Evolutionary conservation across 2,113 vertebrate species (phyloP), one percentile per base, ranked within the genome.

Genomic region (Tautogolabrus adspersus): DNA sequence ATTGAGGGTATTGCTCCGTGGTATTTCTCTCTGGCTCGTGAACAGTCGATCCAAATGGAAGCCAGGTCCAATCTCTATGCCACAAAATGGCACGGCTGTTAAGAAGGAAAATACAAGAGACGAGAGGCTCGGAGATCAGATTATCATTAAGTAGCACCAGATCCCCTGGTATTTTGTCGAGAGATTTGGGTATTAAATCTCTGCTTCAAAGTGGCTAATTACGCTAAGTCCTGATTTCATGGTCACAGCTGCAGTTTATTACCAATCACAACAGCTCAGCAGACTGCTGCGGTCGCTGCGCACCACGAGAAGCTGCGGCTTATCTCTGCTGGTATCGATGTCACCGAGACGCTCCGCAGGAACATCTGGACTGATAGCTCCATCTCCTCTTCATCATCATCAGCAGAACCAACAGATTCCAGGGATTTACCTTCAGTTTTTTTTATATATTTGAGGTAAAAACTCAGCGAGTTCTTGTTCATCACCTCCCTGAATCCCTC

Each of bases 221-320:
- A 93, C 64, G 40, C 90, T 94, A 95, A 95, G 90, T 92, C 94
- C 94, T 87, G 93, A 95, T 95, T 95, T 95, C 93, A 94, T 91
- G 93, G 92, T 92, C 93, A 93, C 94, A 94, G 94, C 94, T 95
- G 94, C 61, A 82, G 73, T 75, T 64, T 82, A 93, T 95, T 94
- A 94, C 87, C 92, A 94, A 94, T 94, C 93, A 93, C 88, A 92
- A 90, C 89, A 88, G 90, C 80, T 81, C 73, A 15, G 76, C 72
- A 67, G 79, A 72, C 85, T 65, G 89, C 86, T 78, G 87, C 34
- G 81, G 82, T 85, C 64, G 66, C 2, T 54, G 74, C 55, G 60
- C 58, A 22, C 19, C n/a, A 52, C 80, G 82, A 82, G 86, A 87
- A 79, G 82, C 78, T 82, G 89, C 5, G 84, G 90, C 85, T 90